Percentiles rank a stretch among this genome's conserved stretches.
Evolutionary conservation across 1,140 invertebrate genomes (phyloP).

Genomic region (Papilio polytes): DNA sequence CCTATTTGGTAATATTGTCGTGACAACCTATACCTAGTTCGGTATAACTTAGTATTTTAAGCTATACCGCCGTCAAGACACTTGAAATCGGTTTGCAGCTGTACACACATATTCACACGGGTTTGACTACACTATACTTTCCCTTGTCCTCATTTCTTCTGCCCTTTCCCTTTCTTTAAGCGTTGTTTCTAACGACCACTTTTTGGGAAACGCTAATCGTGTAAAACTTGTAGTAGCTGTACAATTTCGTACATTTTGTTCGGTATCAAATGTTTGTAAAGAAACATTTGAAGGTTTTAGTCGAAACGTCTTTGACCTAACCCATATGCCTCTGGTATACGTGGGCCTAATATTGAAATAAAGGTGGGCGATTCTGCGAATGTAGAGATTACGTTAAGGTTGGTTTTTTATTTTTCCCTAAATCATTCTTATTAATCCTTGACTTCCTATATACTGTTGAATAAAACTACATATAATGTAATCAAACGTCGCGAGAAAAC

Average conservation of each 20-base stretch:
- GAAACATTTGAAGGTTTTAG: neutral
- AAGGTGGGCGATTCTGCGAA: neutral
- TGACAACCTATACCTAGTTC: neutral
- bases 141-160: neutral
- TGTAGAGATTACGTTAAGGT: neutral
- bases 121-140: neutral
- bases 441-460: neutral
- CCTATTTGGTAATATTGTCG: neutral
- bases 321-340: neutral
- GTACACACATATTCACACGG: neutral
- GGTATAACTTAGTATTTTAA: neutral
- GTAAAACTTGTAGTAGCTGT: neutral
- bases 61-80: neutral
- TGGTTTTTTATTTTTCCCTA: neutral
- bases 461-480: neutral
- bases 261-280: neutral
- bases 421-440: neutral
- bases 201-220: neutral
- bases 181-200: slow-evolving; percentile 12
- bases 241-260: neutral
- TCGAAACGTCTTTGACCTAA: neutral
- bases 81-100: neutral
- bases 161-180: neutral
- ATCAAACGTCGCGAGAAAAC: neutral
- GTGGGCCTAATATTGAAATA: neutral